Evolutionary conservation across 2,113 vertebrate genomes (phyloP), one percentile per base, ranked within the genome.

Genomic region (Calyptomena viridis): DNA sequence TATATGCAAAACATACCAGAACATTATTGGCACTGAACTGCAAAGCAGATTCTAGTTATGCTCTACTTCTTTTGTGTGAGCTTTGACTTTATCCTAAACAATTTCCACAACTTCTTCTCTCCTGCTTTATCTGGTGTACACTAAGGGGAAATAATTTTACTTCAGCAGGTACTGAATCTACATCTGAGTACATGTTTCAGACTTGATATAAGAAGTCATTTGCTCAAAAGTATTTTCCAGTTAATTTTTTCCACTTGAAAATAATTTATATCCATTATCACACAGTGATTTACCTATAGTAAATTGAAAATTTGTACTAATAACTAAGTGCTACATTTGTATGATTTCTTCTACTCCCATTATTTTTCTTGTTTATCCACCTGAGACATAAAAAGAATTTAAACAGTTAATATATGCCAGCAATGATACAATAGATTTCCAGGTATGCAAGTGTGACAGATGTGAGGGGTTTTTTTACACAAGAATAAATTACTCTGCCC

Each of bases 401-500:
- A 64, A 92, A 89, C 7, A 79, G 33, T 84, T 91, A 89, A 91
- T 75, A 63, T 16, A 84, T 18, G 16, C 24, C 47, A 64, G 21
- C 9, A 67, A 68, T 47, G 9, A 66, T 72, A 88, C 56, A 90
- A 82, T 21, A 91, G 47, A 56, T 92, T 88, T 86, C 49, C 64
- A 76, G 62, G n/a, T 55, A 84, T 88, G 49, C 12, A 93, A 78
- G 28, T 84, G 68, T 88, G 93, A 92, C 82, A 93, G 68, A 76
- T 87, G 47, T 44, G 33, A 90, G n/a, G n/a, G n/a, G 42, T 86
- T 66, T 88, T 91, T 95, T 92, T 79, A 73, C 46, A 81, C 2
- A 14, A 95, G 68, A 93, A 90, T 87, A 93, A 95, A 91, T 86
- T 68, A 76, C 58, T 81, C 44, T 93, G 78, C 72, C 79, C 84